phyloP scores from a whole-genome alignment of 2,797 vertebrate genomes.

The Heterohyrax brucei region DNA sequence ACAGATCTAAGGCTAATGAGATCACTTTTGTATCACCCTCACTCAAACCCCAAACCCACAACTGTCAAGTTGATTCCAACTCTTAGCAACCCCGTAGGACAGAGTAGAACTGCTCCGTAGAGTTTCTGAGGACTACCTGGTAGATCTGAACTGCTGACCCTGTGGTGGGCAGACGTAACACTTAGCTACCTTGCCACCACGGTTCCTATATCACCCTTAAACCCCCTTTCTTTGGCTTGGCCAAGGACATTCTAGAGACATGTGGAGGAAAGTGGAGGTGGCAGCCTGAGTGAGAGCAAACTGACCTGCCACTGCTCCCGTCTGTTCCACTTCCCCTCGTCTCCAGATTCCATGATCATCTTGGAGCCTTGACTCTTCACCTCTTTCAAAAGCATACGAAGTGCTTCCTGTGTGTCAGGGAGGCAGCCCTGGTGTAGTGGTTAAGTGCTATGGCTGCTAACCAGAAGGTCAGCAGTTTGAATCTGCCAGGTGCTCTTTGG shows the following conservation, averaged over 20 bases:
- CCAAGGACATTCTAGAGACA: neutral
- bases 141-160: too few species aligned
- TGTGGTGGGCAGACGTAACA: too few species aligned
- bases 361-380: constrained; percentile 1
- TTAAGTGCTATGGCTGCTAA: too few species aligned
- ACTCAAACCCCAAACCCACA: neutral
- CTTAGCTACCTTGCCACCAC: too few species aligned
- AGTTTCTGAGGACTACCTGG: too few species aligned
- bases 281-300: neutral
- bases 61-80: too few species aligned
- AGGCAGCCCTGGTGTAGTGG: too few species aligned
- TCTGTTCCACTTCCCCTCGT: neutral
- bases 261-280: neutral
- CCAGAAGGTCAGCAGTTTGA: too few species aligned
- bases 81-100: too few species aligned
- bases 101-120: too few species aligned
- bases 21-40: neutral
- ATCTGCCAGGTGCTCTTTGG: too few species aligned
- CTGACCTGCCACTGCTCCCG: neutral
- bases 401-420: constrained; percentile 9
- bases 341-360: neutral
- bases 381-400: constrained; percentile 2
- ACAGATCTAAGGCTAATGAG: neutral
- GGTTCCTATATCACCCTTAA: neutral
- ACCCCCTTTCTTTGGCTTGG: neutral